Base-by-base conservation (phyloP, 1,140 invertebrate genomes). In the Marisa cornuarietis region DNA sequence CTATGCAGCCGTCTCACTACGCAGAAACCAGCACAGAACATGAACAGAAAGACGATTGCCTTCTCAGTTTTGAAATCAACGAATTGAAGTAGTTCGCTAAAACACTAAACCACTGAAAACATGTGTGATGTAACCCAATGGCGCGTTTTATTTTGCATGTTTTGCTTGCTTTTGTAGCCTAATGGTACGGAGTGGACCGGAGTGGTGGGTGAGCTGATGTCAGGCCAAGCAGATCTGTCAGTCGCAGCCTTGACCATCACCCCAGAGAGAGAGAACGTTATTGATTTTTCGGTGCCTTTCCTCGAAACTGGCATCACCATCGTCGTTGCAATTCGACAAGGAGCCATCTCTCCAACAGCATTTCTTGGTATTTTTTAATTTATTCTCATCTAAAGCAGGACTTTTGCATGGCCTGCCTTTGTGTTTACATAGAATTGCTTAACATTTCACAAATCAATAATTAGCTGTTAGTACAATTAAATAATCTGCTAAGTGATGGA, bases 241-340 rank as follows among this genome's bases (percentile, higher is more conserved):
- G 94, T 99, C 91, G 98, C 97, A 76, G 97, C 97, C 1, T 92
- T 99, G 79, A 98, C 98, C 93, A 98, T 99, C 87, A 99, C 99
- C 90, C 97, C 97, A 7, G 97, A 99, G 89, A 92, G 98, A 75
- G 84, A 97, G 91, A 94, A 95, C 54, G 96, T 96, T 8, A 96
- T 93, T 52, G 97, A 99, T 90, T 99, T 99, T 89, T 97, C 96
- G 71, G 95, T 99, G 71, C 98, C 98, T 4, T 99, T 97, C 90
- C 96, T 99, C 94, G 98, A 99, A 90, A 99, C 98, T 1, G 98
- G 98, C 65, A 98, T 99, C 49, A 96, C 97, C 7, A 99, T 99
- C 81, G 94, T 99, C 0, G 98, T 99, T 0, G 96, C 97, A 2
- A 98, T 99, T 90, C 93, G 97, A 84, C 98, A 97, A 6, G 98